These are phyloP conservation scores for Paracyclopina nana DNA, from an alignment of 1,140 invertebrate genomes.

Conservation along the genomic window DNA sequence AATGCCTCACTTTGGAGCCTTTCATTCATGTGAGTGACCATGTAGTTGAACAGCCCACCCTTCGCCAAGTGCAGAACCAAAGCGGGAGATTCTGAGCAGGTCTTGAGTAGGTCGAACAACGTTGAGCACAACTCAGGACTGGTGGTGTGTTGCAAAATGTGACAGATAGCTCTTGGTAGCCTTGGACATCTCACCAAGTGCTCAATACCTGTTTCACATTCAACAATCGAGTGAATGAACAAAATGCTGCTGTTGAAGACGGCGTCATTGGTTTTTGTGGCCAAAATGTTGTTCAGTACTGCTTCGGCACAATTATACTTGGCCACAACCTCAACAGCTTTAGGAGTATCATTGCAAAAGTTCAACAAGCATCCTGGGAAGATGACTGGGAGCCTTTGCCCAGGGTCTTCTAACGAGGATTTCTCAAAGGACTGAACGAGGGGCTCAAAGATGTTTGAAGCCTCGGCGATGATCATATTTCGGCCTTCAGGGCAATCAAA, in stretches of 20 bases:
- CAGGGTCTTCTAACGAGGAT: constrained; percentile 4
- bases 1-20: neutral
- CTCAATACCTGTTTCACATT: too few relatives aligned
- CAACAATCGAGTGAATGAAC: too few relatives aligned
- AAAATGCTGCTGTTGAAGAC: constrained; percentile 8
- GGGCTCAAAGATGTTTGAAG: too few relatives aligned
- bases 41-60: neutral
- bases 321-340: neutral
- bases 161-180: constrained; percentile 1
- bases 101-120: neutral
- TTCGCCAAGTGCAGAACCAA: constrained; percentile 1
- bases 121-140: constrained; percentile 5
- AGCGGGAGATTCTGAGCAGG: neutral
- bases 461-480: constrained; percentile 1
- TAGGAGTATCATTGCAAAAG: neutral
- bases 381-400: constrained; percentile 9
- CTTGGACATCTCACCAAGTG: too few relatives aligned
- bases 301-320: too few relatives aligned
- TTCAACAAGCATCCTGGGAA: constrained; percentile 10
- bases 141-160: constrained; percentile 7
- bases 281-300: neutral
- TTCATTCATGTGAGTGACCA: neutral
- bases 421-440: too few relatives aligned
- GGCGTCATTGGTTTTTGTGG: constrained; percentile 10
- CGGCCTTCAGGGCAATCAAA: constrained; percentile 7